Evolutionary conservation across 1,140 invertebrate genomes (phyloP), one percentile per base, ranked within the genome.

Genomic region (Monomorium pharaonis): DNA sequence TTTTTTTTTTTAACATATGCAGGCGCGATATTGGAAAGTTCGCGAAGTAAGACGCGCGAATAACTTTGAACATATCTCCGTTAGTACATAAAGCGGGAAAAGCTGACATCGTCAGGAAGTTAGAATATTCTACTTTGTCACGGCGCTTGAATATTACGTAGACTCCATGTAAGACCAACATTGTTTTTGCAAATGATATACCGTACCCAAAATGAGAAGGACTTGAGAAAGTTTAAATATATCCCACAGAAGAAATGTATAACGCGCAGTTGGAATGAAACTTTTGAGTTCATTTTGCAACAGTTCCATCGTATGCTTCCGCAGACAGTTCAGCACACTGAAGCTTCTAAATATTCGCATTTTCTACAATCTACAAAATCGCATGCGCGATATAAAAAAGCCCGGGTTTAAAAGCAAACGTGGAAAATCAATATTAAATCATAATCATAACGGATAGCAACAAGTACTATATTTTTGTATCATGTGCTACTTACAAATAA

Each of bases 51-150:
- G 16, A 72, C 69, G 67, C 27, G 14, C 37, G 37, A 70, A 33
- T 72, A 83, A 74, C 51, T 27, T 58, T 18, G 51, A 47, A 5
- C 33, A 56, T 81, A 56, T 21, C 49, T 30, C 16, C 49, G 30
- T 70, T 56, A 72, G 47, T 63, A 77, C 58, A 62, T 78, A 69
- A 80, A 80, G 24, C 30, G 62, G 27, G 42, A 37, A 51, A 80
- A 69, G 62, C 49, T 72, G 78, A 72, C 67, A 58, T 58, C 51
- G 67, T 83, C 37, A 44, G 24, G n/a, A 83, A 83, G 78, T 74
- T 81, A 42, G 62, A 69, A 54, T 58, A 72, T 83, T 83, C 42
- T 58, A 83, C 78, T 83, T 83, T 72, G 67, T 81, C 77, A 70
- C 24, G 21, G 4, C 33, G 51, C 67, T 83, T 83, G 69, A 74